These are phyloP conservation scores for Herpailurus yagouaroundi DNA, from an alignment of 2,113 vertebrate species.

Conservation along the genomic window DNA sequence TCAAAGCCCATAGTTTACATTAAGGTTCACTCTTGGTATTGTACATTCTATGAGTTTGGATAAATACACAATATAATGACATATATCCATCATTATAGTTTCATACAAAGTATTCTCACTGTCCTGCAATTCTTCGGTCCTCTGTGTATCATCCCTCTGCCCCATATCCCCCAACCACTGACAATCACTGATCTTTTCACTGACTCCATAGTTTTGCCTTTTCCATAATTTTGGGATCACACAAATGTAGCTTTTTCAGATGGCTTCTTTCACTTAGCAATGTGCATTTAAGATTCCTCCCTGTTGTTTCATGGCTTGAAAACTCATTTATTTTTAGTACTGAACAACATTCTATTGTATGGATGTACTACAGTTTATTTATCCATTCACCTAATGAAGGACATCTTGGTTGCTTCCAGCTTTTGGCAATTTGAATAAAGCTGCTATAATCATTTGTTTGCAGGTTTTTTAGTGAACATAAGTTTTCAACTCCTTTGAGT, in stretches of 20 bases:
- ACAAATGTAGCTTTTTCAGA: neutral
- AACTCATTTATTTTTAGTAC: neutral
- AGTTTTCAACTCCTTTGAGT: neutral
- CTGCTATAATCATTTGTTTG: neutral
- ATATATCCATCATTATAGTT: neutral
- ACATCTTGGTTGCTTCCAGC: neutral
- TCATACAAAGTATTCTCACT: neutral
- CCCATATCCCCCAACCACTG: neutral
- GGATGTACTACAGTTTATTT: neutral
- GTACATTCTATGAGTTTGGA: neutral
- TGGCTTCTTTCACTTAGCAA: neutral
- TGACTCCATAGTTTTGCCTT: neutral
- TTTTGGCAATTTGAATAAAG: neutral
- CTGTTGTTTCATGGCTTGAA: neutral
- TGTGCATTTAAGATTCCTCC: neutral
- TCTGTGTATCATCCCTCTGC: neutral
- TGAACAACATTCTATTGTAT: neutral
- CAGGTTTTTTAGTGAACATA: neutral
- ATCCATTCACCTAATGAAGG: neutral
- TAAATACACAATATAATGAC: neutral
- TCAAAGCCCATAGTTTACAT: neutral
- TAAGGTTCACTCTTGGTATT: neutral
- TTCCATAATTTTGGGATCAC: neutral
- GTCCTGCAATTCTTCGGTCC: neutral
- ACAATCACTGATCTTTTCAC: neutral